These are phyloP conservation scores for Ascaphus truei DNA, from an alignment of 2,113 vertebrate genomes.

Conservation along the genomic window DNA sequence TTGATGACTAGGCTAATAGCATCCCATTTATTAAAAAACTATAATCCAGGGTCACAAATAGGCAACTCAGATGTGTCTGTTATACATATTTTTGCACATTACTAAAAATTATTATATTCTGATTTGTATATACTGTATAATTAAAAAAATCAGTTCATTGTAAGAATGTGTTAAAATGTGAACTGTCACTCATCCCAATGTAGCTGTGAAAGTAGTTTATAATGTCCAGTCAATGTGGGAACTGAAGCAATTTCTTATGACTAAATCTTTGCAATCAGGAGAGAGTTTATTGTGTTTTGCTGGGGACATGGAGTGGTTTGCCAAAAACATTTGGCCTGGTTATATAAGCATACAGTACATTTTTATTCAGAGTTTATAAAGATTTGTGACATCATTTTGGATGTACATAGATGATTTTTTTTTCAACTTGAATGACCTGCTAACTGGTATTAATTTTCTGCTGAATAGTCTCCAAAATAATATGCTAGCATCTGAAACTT, in stretches of 20 bases:
- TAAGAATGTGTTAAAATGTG: conserved; percentile 13
- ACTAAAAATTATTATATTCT: background rate
- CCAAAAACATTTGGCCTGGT: conserved; percentile 24
- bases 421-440: conserved; percentile 34
- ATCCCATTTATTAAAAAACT: too few relatives aligned
- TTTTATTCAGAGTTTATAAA: conserved; percentile 23
- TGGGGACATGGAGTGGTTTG: conserved; percentile 6
- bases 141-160: background rate
- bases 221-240: background rate
- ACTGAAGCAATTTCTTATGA: conserved; percentile 1
- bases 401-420: conserved; percentile 27
- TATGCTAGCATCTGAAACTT: conserved; percentile 17
- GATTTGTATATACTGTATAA: background rate
- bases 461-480: conserved; percentile 24
- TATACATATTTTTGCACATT: background rate
- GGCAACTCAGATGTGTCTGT: too few relatives aligned
- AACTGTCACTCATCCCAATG: background rate
- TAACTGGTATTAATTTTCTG: conserved; percentile 37
- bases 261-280: conserved; percentile 24
- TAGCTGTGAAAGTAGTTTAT: background rate
- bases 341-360: conserved; percentile 20
- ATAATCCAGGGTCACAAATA: too few relatives aligned
- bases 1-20: too few relatives aligned
- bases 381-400: conserved; percentile 33
- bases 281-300: conserved; percentile 26